Percentiles rank a stretch among this genome's conserved stretches.
Evolutionary conservation across 2,797 vertebrate species (phyloP).

Genomic region (Sebastes steindachneri): DNA sequence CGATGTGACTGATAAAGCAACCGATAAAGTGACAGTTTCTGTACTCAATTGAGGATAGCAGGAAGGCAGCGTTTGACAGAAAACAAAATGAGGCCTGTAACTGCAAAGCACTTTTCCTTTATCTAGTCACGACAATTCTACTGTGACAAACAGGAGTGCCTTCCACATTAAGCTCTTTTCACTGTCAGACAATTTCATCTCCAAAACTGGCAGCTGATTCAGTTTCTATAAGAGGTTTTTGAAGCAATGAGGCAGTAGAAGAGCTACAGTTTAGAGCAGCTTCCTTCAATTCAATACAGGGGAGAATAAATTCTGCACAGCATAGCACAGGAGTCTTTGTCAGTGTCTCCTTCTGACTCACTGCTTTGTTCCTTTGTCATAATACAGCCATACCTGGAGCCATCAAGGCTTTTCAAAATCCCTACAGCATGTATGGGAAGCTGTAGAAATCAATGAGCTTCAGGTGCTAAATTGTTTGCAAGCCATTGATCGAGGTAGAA

Average conservation of each 20-base stretch:
- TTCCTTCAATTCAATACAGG: slow-evolving; percentile 21
- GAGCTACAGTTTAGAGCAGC: slow-evolving; percentile 9
- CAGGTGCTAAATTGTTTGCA: slow-evolving; percentile 70
- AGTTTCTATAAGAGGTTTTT: slow-evolving; percentile 19
- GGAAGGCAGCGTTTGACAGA: slow-evolving; percentile 49
- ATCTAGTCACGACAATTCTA: slow-evolving; percentile 26
- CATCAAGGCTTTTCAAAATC: slow-evolving; percentile 49
- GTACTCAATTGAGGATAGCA: slow-evolving; percentile 33
- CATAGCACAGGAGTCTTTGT: slow-evolving; percentile 36
- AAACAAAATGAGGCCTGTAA: slow-evolving; percentile 43
- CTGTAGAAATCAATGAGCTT: slow-evolving; percentile 62
- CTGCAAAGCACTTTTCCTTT: slow-evolving; percentile 36
- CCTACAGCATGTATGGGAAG: slow-evolving; percentile 41
- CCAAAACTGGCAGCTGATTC: slow-evolving; percentile 33
- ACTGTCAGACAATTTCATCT: slow-evolving; percentile 41
- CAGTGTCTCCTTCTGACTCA: slow-evolving; percentile 25
- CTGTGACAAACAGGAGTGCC: slow-evolving; percentile 23
- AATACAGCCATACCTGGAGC: slow-evolving; percentile 47
- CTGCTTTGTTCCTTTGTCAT: slow-evolving; percentile 47
- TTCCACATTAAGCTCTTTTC: slow-evolving; percentile 28
- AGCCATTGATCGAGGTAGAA: slow-evolving; percentile 51
- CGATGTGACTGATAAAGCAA: slow-evolving; percentile 42
- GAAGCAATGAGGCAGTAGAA: slow-evolving; percentile 1
- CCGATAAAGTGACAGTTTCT: slow-evolving; percentile 44
- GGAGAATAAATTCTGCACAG: slow-evolving; percentile 7